phyloP scores from a whole-genome alignment of 2,888 invertebrate genomes.

The Cheilosia vernalis region DNA sequence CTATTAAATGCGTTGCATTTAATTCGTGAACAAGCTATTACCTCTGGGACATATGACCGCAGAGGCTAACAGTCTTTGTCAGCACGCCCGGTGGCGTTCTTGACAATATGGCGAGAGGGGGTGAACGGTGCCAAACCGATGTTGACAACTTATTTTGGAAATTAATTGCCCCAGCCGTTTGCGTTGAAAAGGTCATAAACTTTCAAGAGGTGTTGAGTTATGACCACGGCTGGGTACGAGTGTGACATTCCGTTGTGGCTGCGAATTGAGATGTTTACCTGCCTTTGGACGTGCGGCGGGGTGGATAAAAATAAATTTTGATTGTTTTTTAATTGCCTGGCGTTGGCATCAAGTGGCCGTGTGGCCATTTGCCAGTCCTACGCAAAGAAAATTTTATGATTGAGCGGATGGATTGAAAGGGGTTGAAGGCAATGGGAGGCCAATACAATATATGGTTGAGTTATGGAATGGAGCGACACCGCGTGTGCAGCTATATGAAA shows the following conservation, averaged over 20 bases:
- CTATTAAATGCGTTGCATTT: constrained; percentile 40
- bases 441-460: constrained; percentile 26
- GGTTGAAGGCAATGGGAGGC: constrained; percentile 53
- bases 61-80: constrained; percentile 28
- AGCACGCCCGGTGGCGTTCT: constrained; percentile 2
- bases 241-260: constrained; percentile 45
- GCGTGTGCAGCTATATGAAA: constrained; percentile 14
- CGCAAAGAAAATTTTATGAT: constrained; percentile 27
- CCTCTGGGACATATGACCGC: constrained; percentile 28
- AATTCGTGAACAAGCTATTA: constrained; percentile 61
- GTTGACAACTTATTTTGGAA: constrained; percentile 42
- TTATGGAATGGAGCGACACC: constrained; percentile 3
- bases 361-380: constrained; percentile 18
- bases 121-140: neutral
- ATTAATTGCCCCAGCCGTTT: constrained; percentile 42
- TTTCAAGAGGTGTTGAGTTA: constrained; percentile 57
- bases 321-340: constrained; percentile 59
- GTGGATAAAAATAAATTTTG: constrained; percentile 63
- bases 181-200: constrained; percentile 43
- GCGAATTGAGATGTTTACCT: constrained; percentile 43
- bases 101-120: neutral
- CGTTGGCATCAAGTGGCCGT: constrained; percentile 40
- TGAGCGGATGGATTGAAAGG: constrained; percentile 28
- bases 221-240: constrained; percentile 27
- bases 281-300: constrained; percentile 10